Conservation (phyloP, 2,888 invertebrate genomes). For the Acleris cristana region DNA sequence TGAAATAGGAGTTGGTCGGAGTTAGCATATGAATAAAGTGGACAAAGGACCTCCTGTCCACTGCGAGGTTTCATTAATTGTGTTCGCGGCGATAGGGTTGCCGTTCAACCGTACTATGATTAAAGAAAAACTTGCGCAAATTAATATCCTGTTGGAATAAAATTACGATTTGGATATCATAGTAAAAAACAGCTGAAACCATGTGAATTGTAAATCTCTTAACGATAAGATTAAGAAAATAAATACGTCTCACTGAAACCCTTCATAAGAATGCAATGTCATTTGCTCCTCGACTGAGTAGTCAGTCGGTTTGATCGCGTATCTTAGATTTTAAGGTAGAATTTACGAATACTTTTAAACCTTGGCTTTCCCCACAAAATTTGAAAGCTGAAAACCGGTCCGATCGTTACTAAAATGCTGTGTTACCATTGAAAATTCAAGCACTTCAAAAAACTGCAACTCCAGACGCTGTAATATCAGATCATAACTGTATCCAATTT, state of each 20-base stretch:
- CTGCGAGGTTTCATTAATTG: conserved; percentile 74
- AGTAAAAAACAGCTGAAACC: no score
- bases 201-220: no score
- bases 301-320: no score
- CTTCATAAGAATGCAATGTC: no score
- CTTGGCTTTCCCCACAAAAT: no score
- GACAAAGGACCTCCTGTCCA: conserved; percentile 70
- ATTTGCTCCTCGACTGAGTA: no score
- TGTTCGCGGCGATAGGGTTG: conserved; percentile 45
- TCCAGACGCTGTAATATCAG: conserved; percentile 36
- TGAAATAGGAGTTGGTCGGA: conserved; percentile 65
- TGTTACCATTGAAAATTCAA: background rate
- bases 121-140: conserved; percentile 23
- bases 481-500: conserved; percentile 65
- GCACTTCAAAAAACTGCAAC: conserved; percentile 2
- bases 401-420: background rate
- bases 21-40: conserved; percentile 80
- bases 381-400: no score
- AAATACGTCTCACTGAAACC: no score
- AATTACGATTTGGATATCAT: background rate
- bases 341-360: no score
- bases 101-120: conserved; percentile 1
- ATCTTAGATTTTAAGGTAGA: no score
- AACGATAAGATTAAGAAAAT: no score
- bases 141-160: background rate